Percentiles rank a stretch among this genome's conserved stretches.
phyloP scores from a whole-genome alignment of 1,140 invertebrate genomes.

The Drosophila serrata region DNA sequence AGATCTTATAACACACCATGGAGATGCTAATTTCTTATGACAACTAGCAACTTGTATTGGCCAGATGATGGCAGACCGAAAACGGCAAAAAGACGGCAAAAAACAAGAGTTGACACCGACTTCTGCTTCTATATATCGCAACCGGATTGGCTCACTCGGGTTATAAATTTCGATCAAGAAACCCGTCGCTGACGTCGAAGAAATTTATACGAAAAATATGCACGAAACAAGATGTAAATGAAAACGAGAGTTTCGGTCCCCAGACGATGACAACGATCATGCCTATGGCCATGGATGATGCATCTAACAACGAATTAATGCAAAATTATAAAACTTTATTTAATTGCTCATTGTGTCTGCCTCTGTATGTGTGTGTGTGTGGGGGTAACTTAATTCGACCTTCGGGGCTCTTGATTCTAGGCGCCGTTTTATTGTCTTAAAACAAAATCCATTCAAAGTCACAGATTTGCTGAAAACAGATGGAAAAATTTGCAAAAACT shows the following conservation, averaged over 20 bases:
- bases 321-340: slow-evolving; percentile 41
- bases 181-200: slow-evolving; percentile 75
- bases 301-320: slow-evolving; percentile 34
- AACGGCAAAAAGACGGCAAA: slow-evolving; percentile 6
- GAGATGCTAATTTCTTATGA: slow-evolving; percentile 76
- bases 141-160: slow-evolving; percentile 60
- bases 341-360: slow-evolving; percentile 64
- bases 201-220: slow-evolving; percentile 54
- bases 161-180: slow-evolving; percentile 64
- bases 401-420: slow-evolving; percentile 39
- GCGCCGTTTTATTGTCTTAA: slow-evolving; percentile 41
- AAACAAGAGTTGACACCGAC: slow-evolving; percentile 40
- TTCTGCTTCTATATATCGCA: slow-evolving; percentile 61
- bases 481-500: slow-evolving; percentile 74
- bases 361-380: slow-evolving; percentile 14
- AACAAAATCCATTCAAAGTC: slow-evolving; percentile 38
- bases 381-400: slow-evolving; percentile 34
- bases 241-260: slow-evolving; percentile 65
- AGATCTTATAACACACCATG: slow-evolving; percentile 46
- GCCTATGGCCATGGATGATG: slow-evolving; percentile 43
- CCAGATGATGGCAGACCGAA: slow-evolving; percentile 34
- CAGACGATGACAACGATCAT: slow-evolving; percentile 11
- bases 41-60: slow-evolving; percentile 48
- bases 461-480: slow-evolving; percentile 48
- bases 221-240: slow-evolving; percentile 69